Conservation (phyloP, 2,113 vertebrate species). For the Chrysochloris asiatica region DNA sequence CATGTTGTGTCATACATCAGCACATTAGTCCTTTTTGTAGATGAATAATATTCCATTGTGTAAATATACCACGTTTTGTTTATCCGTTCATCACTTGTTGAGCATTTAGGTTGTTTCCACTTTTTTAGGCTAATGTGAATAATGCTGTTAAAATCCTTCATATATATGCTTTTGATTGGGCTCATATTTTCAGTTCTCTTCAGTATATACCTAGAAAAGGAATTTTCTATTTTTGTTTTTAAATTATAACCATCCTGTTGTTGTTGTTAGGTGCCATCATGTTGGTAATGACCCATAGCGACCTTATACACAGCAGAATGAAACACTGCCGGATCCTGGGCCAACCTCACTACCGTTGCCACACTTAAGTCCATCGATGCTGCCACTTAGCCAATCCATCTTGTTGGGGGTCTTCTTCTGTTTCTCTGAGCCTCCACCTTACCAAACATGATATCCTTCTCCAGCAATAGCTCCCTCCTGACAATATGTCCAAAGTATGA, state of each 20-base stretch:
- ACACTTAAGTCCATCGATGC: no score
- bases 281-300: no score
- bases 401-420: no score
- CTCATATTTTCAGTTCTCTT: not conserved
- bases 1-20: not conserved
- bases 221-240: not conserved
- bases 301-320: no score
- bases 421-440: no score
- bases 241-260: not conserved
- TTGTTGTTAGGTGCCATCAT: no score
- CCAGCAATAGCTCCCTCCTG: no score
- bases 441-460: no score
- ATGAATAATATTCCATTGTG: not conserved
- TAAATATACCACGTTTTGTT: not conserved
- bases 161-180: not conserved
- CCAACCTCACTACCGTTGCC: no score
- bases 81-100: not conserved
- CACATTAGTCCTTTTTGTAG: not conserved
- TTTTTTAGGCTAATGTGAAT: not conserved
- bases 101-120: not conserved
- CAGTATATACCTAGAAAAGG: not conserved
- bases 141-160: not conserved
- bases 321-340: no score
- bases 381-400: no score
- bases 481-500: no score